These are phyloP conservation scores for Nothobranchius kuhntae DNA, from an alignment of 2,113 vertebrate genomes.

Conservation along the genomic window DNA sequence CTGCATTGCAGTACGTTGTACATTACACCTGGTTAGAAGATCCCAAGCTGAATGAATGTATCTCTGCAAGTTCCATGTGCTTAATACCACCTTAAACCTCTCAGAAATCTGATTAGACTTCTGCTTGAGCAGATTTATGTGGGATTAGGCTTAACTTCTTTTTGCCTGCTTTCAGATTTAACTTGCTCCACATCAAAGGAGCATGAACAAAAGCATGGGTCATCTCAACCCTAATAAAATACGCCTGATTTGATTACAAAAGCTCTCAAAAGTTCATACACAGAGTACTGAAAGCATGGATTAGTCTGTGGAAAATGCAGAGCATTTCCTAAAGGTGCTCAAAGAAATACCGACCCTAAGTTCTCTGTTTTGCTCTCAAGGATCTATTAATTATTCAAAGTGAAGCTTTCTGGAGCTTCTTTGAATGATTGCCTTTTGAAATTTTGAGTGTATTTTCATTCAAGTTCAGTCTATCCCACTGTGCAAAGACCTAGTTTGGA, in stretches of 20 bases:
- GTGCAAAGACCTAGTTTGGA: too few relatives aligned
- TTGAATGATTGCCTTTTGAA: too few relatives aligned
- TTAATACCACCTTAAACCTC: constrained; percentile 15
- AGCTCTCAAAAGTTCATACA: constrained; percentile 10
- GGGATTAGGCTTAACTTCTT: constrained; percentile 35
- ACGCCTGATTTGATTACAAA: constrained; percentile 4
- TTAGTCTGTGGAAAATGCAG: not conserved
- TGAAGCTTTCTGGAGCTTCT: too few relatives aligned
- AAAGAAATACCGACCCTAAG: too few relatives aligned
- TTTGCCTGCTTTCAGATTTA: constrained; percentile 9
- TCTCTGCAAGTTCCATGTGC: constrained; percentile 2
- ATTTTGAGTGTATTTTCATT: too few relatives aligned
- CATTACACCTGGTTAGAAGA: constrained; percentile 7
- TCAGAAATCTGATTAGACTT: constrained; percentile 6
- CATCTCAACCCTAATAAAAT: constrained; percentile 46
- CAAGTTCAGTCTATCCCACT: too few relatives aligned
- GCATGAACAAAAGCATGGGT: constrained; percentile 18
- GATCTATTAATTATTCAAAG: too few relatives aligned
- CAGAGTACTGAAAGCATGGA: not conserved
- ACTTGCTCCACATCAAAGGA: constrained; percentile 20
- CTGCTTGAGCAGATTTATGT: constrained; percentile 9
- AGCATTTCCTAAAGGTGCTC: too few relatives aligned
- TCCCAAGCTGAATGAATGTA: constrained; percentile 3
- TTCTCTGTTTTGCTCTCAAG: too few relatives aligned
- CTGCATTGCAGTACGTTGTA: too few relatives aligned